These are phyloP conservation scores for Numenius arquata DNA, from an alignment of 2,113 vertebrate genomes.

Conservation along the genomic window DNA sequence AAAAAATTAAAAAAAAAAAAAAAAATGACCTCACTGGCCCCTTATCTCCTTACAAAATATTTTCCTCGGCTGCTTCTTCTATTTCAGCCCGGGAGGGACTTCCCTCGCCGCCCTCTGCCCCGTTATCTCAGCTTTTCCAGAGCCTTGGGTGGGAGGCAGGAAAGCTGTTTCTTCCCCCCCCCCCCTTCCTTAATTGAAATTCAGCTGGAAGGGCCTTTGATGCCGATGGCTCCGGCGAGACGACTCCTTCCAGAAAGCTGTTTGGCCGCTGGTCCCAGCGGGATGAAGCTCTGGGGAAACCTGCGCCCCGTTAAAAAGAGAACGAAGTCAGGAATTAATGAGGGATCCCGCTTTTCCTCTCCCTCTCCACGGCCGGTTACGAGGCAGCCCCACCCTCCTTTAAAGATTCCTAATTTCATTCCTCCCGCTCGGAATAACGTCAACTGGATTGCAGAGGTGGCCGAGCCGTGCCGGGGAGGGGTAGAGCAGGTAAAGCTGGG, in stretches of 20 bases:
- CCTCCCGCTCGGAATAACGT: not conserved
- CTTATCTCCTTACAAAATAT: constrained; percentile 22
- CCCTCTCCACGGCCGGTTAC: not conserved
- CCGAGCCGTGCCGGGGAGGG: not conserved
- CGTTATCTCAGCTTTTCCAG: constrained; percentile 16
- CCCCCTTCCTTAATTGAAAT: not conserved
- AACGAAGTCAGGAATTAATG: not conserved
- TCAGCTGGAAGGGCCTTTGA: not conserved
- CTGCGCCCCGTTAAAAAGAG: not conserved
- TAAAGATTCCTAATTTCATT: not conserved
- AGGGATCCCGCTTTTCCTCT: not conserved
- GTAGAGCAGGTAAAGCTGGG: not conserved
- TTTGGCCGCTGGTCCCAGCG: rapidly evolving
- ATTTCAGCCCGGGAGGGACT: not conserved
- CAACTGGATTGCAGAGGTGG: not conserved
- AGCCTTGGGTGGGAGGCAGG: not conserved
- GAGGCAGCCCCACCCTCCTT: not conserved
- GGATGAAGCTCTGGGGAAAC: not conserved
- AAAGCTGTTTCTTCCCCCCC: not conserved
- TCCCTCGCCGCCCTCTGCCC: not conserved
- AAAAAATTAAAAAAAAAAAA: not conserved
- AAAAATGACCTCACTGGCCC: not conserved
- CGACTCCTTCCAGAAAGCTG: not conserved
- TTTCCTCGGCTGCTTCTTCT: not conserved
- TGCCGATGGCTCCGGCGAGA: not conserved